Evolutionary conservation across 2,113 vertebrate species (phyloP), one percentile per base, ranked within the genome.

Genomic region (Thermophis baileyi): DNA sequence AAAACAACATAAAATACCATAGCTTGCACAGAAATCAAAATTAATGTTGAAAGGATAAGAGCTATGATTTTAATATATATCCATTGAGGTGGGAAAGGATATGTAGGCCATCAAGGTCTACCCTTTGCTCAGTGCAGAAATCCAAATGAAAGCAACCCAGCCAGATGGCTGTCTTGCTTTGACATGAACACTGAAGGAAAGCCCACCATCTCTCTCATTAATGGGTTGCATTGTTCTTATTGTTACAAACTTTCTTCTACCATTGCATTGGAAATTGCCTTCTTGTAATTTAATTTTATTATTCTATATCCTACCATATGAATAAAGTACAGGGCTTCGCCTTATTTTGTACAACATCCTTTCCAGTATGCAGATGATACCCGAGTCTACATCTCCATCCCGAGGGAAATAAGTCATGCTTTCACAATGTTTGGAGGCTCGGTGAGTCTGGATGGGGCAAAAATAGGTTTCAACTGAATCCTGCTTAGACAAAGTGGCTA

Each of bases 11-110:
- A 60, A 90, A 92, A 96, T 90, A 89, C 95, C 93, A 91, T 94
- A 95, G n/a, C 94, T 96, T 95, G 85, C 89, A 95, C 94, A 96
- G 92, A 88, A 90, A 94, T 95, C 69, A 93, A 95, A 95, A 95
- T 93, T 94, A 94, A 94, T 85, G 14, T 50, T 35, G 50, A 95
- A 87, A 53, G 40, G 47, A 92, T 8, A 95, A 90, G 47, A 95
- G 92, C 88, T 92, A 90, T 95, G 55, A 93, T 74, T 95, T 96
- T 95, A 91, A 90, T 93, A 35, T 88, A 35, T 35, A n/a, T 16
- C 18, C 35, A 81, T 10, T 44, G 74, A 81, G n/a, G 54, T 55
- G 53, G 53, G 1, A 40, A 55, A 25, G 51, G 20, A 53, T 89
- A 12, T 81, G 22, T 44, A 81, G 35, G 74, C 35, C 16, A 40